A percentile compares a stretch with the other conserved stretches of the same genome.
These are phyloP conservation scores for Stenurella melanura DNA, from an alignment of 2,888 invertebrate genomes.

Conservation along the genomic window DNA sequence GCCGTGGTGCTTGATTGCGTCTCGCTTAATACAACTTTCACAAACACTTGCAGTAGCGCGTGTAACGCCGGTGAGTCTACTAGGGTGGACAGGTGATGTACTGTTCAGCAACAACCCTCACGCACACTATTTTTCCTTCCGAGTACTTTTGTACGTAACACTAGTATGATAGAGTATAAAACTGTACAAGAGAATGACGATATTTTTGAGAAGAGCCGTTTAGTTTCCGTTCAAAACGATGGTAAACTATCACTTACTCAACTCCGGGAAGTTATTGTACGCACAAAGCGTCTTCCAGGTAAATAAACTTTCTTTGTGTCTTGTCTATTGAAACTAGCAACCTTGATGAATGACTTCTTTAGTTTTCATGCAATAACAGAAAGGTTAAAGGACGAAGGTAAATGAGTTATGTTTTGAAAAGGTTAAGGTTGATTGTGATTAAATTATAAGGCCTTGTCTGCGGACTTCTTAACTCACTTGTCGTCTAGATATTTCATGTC, in stretches of 20 bases:
- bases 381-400: not conserved
- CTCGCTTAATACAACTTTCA: not conserved
- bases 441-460: not conserved
- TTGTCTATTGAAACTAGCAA: not conserved
- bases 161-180: conserved; percentile 53
- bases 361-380: conserved; percentile 15
- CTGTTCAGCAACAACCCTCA: not conserved
- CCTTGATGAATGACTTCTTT: conserved; percentile 15
- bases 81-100: conserved; percentile 17
- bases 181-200: conserved; percentile 37
- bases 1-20: conserved; percentile 20
- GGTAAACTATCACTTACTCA: conserved; percentile 79
- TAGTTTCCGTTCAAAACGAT: conserved; percentile 36
- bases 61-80: conserved; percentile 33
- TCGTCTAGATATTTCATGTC: no score
- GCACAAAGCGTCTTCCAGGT: conserved; percentile 83
- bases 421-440: conserved; percentile 19
- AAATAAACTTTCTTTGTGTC: conserved; percentile 41
- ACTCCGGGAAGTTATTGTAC: conserved; percentile 87
- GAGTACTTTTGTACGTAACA: not conserved
- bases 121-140: conserved; percentile 32
- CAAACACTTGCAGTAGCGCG: conserved; percentile 38
- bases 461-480: no score
- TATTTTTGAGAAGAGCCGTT: conserved; percentile 37
- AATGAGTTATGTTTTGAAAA: not conserved